Evolutionary conservation across 2,113 vertebrate species (phyloP).

Genomic region (Myotis brandtii): DNA sequence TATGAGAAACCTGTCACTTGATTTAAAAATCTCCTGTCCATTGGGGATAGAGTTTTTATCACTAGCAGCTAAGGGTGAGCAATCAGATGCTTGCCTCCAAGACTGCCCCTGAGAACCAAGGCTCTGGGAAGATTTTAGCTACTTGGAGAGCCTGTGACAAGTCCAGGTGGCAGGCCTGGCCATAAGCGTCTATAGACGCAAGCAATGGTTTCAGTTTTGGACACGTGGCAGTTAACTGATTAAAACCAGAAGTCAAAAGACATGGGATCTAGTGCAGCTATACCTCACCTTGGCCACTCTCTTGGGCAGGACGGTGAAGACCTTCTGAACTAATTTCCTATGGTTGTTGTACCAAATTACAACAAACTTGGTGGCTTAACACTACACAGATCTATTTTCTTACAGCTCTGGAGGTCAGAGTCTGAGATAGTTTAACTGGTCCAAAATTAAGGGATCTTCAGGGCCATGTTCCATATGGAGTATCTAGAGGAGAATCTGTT

Average conservation of each 20-base stretch:
- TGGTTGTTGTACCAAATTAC: background rate
- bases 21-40: slow-evolving; percentile 5
- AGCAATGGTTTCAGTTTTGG: too few species aligned
- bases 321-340: background rate
- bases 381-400: background rate
- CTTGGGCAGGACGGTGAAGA: background rate
- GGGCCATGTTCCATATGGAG: background rate
- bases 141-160: background rate
- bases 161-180: background rate
- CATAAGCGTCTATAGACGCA: too few species aligned
- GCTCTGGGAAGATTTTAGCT: background rate
- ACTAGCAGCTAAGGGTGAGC: background rate
- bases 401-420: background rate
- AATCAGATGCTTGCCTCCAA: background rate
- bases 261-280: background rate
- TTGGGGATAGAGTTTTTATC: background rate
- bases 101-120: background rate
- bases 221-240: too few species aligned
- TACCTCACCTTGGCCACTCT: background rate
- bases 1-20: background rate
- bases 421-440: background rate
- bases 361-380: background rate
- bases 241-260: background rate
- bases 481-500: background rate
- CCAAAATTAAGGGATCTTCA: background rate